A percentile compares a stretch with the other conserved stretches of the same genome.
These are phyloP conservation scores for Pseudoatta argentina DNA, from an alignment of 1,140 invertebrate genomes.

Conservation along the genomic window DNA sequence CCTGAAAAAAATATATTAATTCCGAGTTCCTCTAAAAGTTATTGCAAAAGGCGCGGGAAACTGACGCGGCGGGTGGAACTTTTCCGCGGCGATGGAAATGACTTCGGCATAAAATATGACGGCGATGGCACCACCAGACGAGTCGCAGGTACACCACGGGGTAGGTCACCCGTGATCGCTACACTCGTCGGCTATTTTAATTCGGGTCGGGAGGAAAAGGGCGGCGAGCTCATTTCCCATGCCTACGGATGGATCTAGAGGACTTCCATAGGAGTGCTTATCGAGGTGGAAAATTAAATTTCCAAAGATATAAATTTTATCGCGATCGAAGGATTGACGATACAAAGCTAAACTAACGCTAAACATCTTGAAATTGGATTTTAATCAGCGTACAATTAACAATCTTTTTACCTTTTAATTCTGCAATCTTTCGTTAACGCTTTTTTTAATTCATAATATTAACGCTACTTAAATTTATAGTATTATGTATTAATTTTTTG, in stretches of 20 bases:
- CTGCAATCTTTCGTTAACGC: neutral
- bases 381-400: neutral
- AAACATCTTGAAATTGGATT: conserved; percentile 13
- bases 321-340: conserved; percentile 11
- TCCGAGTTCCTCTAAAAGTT: conserved; percentile 74
- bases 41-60: conserved; percentile 73
- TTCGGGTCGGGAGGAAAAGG: neutral
- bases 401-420: neutral
- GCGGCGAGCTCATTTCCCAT: neutral
- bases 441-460: neutral
- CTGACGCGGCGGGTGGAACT: conserved; percentile 55
- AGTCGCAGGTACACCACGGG: conserved; percentile 69
- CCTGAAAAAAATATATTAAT: conserved; percentile 79
- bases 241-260: conserved; percentile 6
- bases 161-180: conserved; percentile 64
- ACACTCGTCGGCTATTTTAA: conserved; percentile 59
- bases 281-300: conserved; percentile 52
- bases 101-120: conserved; percentile 71
- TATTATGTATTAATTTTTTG: neutral
- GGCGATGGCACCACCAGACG: conserved; percentile 59
- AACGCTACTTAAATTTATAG: neutral
- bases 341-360: neutral
- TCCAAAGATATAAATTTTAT: conserved; percentile 42
- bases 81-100: conserved; percentile 78
- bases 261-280: neutral